Percentiles rank a stretch among this genome's conserved stretches.
Conservation (phyloP, 2,113 vertebrate genomes). For the Erpornis zantholeuca region DNA sequence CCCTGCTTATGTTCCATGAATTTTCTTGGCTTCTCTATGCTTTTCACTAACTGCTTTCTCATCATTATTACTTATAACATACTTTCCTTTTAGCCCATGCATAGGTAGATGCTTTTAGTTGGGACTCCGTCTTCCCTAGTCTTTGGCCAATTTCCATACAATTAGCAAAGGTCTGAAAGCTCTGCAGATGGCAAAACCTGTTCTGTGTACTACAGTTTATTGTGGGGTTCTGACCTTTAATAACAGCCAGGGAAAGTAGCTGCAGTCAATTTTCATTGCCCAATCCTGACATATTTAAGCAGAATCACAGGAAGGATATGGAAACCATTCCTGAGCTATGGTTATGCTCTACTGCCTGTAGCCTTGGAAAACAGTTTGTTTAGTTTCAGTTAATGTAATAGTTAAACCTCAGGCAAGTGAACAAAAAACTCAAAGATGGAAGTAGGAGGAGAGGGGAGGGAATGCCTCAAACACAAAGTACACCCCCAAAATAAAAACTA, state of each 20-base stretch:
- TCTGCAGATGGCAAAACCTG: slow-evolving; percentile 36
- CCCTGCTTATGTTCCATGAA: slow-evolving; percentile 9
- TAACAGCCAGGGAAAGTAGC: neutral
- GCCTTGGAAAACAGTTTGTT: neutral
- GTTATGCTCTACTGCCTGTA: neutral
- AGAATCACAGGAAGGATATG: neutral
- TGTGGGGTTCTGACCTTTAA: slow-evolving; percentile 28
- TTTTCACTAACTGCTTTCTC: slow-evolving; percentile 8
- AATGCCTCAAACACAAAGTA: neutral
- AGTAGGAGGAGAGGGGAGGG: rapidly evolving
- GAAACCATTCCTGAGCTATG: neutral
- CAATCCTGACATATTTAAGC: slow-evolving; percentile 13
- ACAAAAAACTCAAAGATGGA: neutral
- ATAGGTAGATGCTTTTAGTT: neutral
- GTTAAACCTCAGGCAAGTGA: neutral
- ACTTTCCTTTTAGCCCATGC: neutral
- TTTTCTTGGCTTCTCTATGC: neutral
- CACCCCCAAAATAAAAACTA: neutral
- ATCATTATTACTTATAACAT: slow-evolving; percentile 30
- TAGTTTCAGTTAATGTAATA: neutral
- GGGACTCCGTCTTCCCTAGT: neutral
- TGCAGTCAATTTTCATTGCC: slow-evolving; percentile 12
- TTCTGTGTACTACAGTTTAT: slow-evolving; percentile 7
- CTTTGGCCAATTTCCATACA: slow-evolving; percentile 39
- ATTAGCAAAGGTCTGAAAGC: slow-evolving; percentile 53